phyloP scores from a whole-genome alignment of 2,888 invertebrate species.

The Drosophila cognata region DNA sequence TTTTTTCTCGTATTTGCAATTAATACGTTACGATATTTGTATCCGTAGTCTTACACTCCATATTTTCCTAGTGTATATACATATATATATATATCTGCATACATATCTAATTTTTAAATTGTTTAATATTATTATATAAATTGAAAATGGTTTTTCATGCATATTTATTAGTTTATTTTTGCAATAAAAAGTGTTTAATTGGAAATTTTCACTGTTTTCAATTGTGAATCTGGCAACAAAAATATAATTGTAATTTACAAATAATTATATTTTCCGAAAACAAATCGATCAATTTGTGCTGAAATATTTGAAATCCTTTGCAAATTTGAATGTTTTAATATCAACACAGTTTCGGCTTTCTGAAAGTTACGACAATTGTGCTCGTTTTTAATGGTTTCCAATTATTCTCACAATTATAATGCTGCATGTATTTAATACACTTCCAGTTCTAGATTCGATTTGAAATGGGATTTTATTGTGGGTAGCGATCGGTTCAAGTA shows the following conservation, averaged over 20 bases:
- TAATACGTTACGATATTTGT: conserved; percentile 30
- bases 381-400: not conserved
- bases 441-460: not conserved
- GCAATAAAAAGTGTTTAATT: conserved; percentile 47
- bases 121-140: conserved; percentile 24
- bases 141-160: conserved; percentile 40
- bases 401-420: not conserved
- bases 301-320: not conserved
- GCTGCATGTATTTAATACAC: not conserved
- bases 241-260: not conserved
- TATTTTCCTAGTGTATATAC: conserved; percentile 52
- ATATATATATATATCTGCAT: conserved; percentile 25
- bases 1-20: conserved; percentile 23
- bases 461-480: not conserved
- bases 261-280: no score
- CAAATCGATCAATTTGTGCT: not conserved
- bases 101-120: conserved; percentile 43
- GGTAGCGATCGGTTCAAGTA: not conserved
- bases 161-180: conserved; percentile 46
- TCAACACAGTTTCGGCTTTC: not conserved
- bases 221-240: not conserved
- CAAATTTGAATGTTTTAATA: not conserved
- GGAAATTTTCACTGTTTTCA: conserved; percentile 6
- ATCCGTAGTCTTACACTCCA: conserved; percentile 46
- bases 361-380: not conserved